These are phyloP conservation scores for Anastrepha obliqua DNA, from an alignment of 1,140 invertebrate genomes.

Conservation along the genomic window DNA sequence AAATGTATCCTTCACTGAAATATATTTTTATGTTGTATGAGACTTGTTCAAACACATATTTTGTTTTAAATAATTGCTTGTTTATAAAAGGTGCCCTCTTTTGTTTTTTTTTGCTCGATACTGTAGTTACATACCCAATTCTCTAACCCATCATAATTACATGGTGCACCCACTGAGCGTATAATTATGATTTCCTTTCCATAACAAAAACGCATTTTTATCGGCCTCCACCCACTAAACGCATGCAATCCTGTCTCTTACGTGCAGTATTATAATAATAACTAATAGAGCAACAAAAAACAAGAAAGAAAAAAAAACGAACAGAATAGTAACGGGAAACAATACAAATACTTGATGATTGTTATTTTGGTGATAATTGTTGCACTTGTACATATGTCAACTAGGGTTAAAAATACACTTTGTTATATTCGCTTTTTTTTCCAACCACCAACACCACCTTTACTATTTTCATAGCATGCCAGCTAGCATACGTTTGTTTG, in stretches of 20 bases:
- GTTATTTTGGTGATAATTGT: slow-evolving; percentile 57
- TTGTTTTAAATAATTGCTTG: no score
- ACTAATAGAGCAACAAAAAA: slow-evolving; percentile 11
- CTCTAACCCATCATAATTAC: neutral
- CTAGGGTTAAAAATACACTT: slow-evolving; percentile 61
- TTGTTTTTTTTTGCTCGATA: no score
- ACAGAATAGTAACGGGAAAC: neutral
- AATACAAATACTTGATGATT: slow-evolving; percentile 5
- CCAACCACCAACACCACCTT: slow-evolving; percentile 46
- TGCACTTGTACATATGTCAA: slow-evolving; percentile 58
- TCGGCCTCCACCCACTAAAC: slow-evolving; percentile 8
- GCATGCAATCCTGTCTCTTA: neutral
- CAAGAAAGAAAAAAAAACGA: neutral
- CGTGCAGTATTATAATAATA: neutral
- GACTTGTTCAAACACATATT: no score
- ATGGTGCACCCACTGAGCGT: neutral
- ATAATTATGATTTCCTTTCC: slow-evolving; percentile 46
- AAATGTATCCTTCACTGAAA: no score
- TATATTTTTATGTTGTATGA: no score
- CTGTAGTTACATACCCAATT: neutral
- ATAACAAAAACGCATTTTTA: slow-evolving; percentile 33
- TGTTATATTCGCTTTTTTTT: slow-evolving; percentile 61
- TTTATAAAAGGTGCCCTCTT: no score
- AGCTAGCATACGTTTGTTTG: slow-evolving; percentile 59
- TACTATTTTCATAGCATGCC: slow-evolving; percentile 15